Evolutionary conservation across 2,888 invertebrate species (phyloP).

Genomic region (Embidobia sp.): DNA sequence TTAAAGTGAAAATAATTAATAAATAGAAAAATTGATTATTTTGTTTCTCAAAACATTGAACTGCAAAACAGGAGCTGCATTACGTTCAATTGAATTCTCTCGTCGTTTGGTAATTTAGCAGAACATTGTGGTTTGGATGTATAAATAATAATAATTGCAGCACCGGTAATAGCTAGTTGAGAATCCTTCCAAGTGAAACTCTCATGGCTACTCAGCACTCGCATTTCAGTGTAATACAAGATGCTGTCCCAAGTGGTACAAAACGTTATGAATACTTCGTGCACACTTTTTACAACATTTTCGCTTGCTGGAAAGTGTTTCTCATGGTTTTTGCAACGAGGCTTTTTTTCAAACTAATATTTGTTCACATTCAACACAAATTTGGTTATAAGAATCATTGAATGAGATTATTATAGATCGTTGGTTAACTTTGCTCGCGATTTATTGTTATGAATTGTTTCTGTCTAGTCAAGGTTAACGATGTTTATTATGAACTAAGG

Average conservation of each 20-base stretch:
- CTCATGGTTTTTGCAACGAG: no score
- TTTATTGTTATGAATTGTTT: not conserved
- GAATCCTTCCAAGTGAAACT: slow-evolving; percentile 59
- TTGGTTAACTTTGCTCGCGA: slow-evolving; percentile 1
- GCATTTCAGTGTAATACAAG: slow-evolving; percentile 33
- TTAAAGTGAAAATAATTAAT: no score
- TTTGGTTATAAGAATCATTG: no score
- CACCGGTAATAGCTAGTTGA: slow-evolving; percentile 46
- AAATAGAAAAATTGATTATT: no score
- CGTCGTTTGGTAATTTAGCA: slow-evolving; percentile 9
- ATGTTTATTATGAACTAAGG: slow-evolving; percentile 6
- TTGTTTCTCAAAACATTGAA: not conserved
- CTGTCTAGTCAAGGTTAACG: not conserved
- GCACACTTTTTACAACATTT: no score
- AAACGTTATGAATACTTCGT: not conserved
- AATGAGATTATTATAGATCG: no score
- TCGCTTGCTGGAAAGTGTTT: no score
- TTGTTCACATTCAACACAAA: no score
- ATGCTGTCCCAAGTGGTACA: slow-evolving; percentile 10
- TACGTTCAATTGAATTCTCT: not conserved
- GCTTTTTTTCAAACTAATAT: no score
- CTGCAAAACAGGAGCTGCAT: no score
- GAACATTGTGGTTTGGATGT: slow-evolving; percentile 29
- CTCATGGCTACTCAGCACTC: slow-evolving; percentile 38
- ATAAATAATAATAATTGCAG: slow-evolving; percentile 56